These are phyloP conservation scores for Merops nubicus DNA, from an alignment of 2,113 vertebrate species.

Conservation along the genomic window DNA sequence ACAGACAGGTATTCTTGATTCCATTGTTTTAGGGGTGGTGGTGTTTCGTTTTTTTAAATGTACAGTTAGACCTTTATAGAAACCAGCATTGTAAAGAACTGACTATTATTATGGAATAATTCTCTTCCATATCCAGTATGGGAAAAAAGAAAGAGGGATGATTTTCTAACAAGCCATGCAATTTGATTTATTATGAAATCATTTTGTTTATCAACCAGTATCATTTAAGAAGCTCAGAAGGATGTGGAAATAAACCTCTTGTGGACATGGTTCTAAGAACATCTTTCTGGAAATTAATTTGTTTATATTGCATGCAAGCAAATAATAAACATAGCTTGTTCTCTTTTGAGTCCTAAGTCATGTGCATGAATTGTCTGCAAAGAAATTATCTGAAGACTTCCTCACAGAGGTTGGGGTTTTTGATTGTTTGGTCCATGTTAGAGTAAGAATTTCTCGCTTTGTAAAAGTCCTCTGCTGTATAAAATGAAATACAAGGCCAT, in stretches of 20 bases:
- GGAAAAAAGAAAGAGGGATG: background rate
- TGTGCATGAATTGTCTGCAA: background rate
- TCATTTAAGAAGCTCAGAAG: background rate
- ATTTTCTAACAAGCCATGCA: background rate
- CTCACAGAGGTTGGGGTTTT: background rate
- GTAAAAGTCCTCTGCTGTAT: background rate
- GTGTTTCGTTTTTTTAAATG: background rate
- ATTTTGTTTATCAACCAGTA: background rate
- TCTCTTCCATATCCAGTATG: background rate
- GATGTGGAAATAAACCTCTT: background rate
- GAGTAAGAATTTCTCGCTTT: background rate
- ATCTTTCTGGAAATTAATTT: background rate
- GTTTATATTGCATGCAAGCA: background rate
- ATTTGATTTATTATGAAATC: background rate
- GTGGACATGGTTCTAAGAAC: background rate
- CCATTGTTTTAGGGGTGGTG: background rate
- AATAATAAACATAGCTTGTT: background rate
- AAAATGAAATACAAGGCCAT: slow-evolving; percentile 14
- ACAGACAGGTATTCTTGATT: background rate
- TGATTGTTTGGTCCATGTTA: background rate
- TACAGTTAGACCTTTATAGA: background rate
- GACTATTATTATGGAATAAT: background rate
- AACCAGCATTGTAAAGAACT: background rate
- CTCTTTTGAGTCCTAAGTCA: background rate
- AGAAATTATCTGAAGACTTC: background rate